Base-by-base conservation (phyloP, 2,113 vertebrate genomes). In the Tachysurus fulvidraco region DNA sequence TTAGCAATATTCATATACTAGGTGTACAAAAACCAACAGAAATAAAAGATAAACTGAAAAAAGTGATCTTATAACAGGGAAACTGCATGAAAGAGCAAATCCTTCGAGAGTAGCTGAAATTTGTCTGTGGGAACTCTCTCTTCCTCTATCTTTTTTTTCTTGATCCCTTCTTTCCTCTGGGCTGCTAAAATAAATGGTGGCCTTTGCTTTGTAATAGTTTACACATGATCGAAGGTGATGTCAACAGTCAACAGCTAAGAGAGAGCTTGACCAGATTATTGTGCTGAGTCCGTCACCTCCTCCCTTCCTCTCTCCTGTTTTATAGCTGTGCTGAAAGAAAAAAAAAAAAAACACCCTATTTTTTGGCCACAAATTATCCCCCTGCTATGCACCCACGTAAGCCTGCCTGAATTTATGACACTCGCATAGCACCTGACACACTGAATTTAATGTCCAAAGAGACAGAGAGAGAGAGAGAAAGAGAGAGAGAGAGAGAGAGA, bases 201-300 rank as follows among this genome's bases (percentile, higher is more conserved):
- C 59, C 85, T 76, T 91, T 89, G 84, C 87, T 90, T 85, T 50
- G 90, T 90, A 85, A 92, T 92, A 92, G 92, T 93, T 94, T 91
- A 90, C 89, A 91, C 89, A 92, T 94, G 93, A 94, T 94, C 41
- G 92, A 94, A 91, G 89, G 88, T 86, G 84, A 87, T 92, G 93
- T 92, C 93, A 91, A 88, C 89, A 89, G 84, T 71, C 91, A 87
- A 64, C 44, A 80, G 88, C 89, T 74, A 84, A 86, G 91, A 90
- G 89, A 90, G 89, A 88, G 87, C 88, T 87, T 52, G 85, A 87
- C 67, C 83, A 92, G 92, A 94, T 94, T 94, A 93, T 91, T 91
- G 91, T 91, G 91, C 90, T 92, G 88, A 90, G 46, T 90, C 74
- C 83, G 46, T 60, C 79, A 73, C 41, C 41, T 23, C 30, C 23